Conservation (phyloP, 2,113 vertebrate species). For the Lycocorax pyrrhopterus region DNA sequence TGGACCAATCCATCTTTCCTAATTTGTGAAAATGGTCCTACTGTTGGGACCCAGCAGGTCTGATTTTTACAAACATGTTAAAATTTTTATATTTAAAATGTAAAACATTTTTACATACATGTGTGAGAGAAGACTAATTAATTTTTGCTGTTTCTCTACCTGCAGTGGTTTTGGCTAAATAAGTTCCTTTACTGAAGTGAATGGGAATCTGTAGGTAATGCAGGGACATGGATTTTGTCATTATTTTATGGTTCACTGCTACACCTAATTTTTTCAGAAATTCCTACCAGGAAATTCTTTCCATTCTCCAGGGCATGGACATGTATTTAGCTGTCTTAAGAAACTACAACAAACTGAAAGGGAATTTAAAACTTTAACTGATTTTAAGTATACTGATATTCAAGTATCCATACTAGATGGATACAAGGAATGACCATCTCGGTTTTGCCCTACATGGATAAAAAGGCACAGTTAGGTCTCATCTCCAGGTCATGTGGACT, state of each 20-base stretch:
- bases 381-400: background rate
- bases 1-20: background rate
- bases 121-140: background rate
- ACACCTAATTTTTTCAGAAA: background rate
- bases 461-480: background rate
- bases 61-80: background rate
- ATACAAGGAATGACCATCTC: background rate
- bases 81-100: no score
- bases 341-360: background rate
- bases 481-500: background rate
- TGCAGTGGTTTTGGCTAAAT: background rate
- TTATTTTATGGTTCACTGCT: background rate
- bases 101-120: no score
- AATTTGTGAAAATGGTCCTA: background rate
- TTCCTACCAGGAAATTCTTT: background rate
- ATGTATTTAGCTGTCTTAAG: background rate
- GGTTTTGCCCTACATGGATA: background rate
- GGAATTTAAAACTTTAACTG: background rate
- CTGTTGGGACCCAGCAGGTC: background rate
- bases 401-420: background rate
- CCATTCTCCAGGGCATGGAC: background rate
- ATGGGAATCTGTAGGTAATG: background rate
- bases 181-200: background rate
- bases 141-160: background rate
- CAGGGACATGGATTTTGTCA: background rate